Base-by-base conservation (phyloP, 2,797 vertebrate species). In the Tapera naevia region DNA sequence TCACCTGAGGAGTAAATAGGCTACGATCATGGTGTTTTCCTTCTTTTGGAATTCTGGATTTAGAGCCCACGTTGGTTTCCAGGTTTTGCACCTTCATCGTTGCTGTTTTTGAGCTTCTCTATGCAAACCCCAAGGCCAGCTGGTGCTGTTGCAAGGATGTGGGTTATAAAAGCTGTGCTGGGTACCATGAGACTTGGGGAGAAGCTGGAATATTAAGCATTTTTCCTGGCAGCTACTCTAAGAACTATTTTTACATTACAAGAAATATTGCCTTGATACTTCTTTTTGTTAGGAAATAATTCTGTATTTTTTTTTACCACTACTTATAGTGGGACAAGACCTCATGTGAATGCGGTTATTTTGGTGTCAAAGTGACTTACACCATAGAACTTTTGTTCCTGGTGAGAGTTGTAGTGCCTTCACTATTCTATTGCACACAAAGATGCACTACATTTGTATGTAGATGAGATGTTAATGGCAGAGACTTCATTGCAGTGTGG, bases 1-100 rank as follows among this genome's bases (percentile, higher is more conserved):
- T 15, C 46, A 39, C 58, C 25, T 45, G 45, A 57, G 39, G 19
- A 45, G 11, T 53, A 21, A 57, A 39, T 13, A 56, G 33, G 10
- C 53, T 72, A 11, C 1, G 3, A 8, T 19, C 56, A 28, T 1
- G 9, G 30, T 27, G 5, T n/a, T 80, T 71, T 74, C 28, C 70
- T 86, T 78, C 53, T 33, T 43, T 21, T 35, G 37, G 50, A 66
- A 35, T 53, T 53, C 54, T 46, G 33, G 19, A 4, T 80, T 83
- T 80, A 72, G 48, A 80, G 32, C 21, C 39, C 0, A 0, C 9
- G 22, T 39, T 1, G 1, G 3, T 30, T 6, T 24, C 43, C 9
- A 54, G 24, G 11, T 45, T 93, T 79, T 72, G 41, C 33, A 66
- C 56, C n/a, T 66, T 65, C 58, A n/a, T 22, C 1, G 0, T n/a